Evolutionary conservation across 2,888 invertebrate genomes (phyloP), one percentile per base, ranked within the genome.

Genomic region (Idaea aversata): DNA sequence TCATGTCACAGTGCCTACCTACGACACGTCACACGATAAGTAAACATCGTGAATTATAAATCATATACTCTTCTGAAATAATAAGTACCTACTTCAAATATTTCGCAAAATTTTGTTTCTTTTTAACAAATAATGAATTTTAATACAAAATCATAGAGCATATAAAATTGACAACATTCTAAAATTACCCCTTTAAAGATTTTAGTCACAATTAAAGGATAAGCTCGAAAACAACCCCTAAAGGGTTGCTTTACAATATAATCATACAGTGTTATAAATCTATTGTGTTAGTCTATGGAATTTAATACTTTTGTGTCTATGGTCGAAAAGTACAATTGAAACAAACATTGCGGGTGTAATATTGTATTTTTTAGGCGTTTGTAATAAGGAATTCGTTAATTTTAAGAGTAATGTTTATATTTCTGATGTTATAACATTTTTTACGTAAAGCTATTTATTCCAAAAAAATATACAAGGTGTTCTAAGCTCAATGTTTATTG

Each of bases 191-290:
- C 67, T 64, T 69, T 70, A 59, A 69, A 65, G 77, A 81, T 82
- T 80, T 79, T 79, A 78, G 78, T 76, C 71, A 83, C 80, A 82
- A 83, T 84, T 80, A 83, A 73, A 73, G 74, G 69, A 68, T 78
- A 73, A 78, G 74, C 76, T 75, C 70, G 65, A 70, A 78, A 78
- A 80, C 77, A 75, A 73, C 64, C 67, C 67, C 68, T 69, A 81
- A 82, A 80, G 82, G 83, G 81, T 80, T 79, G 69, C 68, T 63
- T 47, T 47, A 74, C 72, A 72, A 73, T 73, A 70, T 70, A 72
- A 74, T 76, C 72, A 74, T 69, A 75, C 76, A 72, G 72, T 67
- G 76, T 75, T 75, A 72, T 76, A 75, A 74, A 64, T 74, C 76
- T 63, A 71, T 77, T 77, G 77, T 76, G 65, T 67, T 66, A 69